These are phyloP conservation scores for Platyrinchus mystaceus DNA, from an alignment of 2,797 vertebrate genomes.

Conservation along the genomic window DNA sequence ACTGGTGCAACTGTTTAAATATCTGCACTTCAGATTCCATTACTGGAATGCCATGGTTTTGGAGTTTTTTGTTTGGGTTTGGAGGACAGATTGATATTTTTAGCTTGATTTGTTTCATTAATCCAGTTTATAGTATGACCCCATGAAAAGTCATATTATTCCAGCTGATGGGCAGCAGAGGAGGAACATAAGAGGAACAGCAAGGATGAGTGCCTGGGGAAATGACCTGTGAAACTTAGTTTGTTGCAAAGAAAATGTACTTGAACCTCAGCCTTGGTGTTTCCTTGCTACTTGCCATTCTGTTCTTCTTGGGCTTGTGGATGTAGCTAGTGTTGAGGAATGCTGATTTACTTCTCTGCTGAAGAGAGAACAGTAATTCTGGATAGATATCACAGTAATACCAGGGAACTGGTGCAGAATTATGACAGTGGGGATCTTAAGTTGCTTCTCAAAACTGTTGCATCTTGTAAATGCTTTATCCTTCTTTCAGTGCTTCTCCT, in stretches of 20 bases:
- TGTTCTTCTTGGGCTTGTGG: background rate
- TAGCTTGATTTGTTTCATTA: background rate
- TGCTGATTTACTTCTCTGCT: background rate
- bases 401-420: background rate
- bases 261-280: background rate
- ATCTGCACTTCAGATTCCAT: background rate
- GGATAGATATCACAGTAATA: background rate
- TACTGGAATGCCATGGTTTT: background rate
- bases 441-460: background rate
- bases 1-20: background rate
- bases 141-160: background rate
- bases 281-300: background rate
- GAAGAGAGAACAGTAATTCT: background rate
- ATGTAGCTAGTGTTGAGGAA: background rate
- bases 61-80: background rate
- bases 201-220: background rate
- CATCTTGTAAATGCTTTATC: background rate
- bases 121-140: background rate
- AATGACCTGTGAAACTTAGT: background rate
- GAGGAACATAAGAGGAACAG: background rate
- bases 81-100: background rate
- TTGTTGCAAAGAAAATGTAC: background rate
- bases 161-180: background rate
- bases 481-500: background rate
- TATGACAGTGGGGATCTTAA: background rate